These are phyloP conservation scores for Platynereis dumerilii DNA, from an alignment of 2,888 invertebrate genomes.

Conservation along the genomic window DNA sequence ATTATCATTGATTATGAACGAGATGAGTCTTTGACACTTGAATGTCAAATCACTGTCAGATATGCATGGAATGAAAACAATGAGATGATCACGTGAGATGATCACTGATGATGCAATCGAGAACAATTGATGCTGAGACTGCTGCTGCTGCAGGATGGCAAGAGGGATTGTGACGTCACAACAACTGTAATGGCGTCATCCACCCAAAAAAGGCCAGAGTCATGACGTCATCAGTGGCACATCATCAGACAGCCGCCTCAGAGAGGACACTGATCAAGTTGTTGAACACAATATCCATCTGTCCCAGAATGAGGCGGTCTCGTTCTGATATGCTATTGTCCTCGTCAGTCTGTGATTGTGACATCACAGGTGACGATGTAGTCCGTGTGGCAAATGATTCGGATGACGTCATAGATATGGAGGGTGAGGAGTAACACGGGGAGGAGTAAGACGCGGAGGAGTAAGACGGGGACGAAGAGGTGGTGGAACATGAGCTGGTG, in stretches of 20 bases:
- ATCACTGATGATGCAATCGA: no score
- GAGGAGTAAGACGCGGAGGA: not conserved
- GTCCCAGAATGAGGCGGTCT: slow-evolving; percentile 19
- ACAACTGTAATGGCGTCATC: no score
- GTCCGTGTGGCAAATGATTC: not conserved
- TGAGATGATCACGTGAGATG: no score
- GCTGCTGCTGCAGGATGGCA: no score
- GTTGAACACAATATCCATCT: slow-evolving; percentile 24
- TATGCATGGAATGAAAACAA: no score
- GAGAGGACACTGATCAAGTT: slow-evolving; percentile 18
- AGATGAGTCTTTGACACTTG: no score
- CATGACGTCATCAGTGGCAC: no score
- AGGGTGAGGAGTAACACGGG: not conserved
- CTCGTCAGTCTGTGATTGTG: not conserved
- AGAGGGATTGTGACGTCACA: no score
- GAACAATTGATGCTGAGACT: no score
- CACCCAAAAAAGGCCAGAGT: no score
- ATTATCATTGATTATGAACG: no score
- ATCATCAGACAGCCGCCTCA: slow-evolving; percentile 4
- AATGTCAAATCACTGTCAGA: no score
- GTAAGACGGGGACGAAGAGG: not conserved
- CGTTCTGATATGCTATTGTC: slow-evolving; percentile 13
- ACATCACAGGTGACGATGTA: not conserved
- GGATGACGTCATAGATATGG: not conserved
- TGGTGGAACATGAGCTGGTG: not conserved